Evolutionary conservation across 2,797 vertebrate genomes (phyloP).

Genomic region (Coregonus suidteri): DNA sequence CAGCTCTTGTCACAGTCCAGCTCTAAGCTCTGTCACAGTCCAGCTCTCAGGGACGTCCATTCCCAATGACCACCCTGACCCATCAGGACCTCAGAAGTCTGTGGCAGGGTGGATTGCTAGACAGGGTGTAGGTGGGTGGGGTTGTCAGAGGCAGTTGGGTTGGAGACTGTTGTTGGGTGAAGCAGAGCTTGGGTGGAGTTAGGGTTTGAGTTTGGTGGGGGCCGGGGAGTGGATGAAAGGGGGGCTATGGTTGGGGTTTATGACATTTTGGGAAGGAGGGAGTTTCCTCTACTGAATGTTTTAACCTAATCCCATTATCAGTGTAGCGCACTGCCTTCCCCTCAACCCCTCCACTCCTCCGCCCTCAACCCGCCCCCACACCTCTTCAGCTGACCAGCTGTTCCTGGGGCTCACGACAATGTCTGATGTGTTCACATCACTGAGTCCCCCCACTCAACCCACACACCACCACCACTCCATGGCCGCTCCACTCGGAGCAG

Average conservation of each 20-base stretch:
- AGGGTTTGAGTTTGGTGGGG: slow-evolving; percentile 28
- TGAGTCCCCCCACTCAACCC: slow-evolving; percentile 69
- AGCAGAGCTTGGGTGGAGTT: neutral
- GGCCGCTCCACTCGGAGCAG: slow-evolving; percentile 55
- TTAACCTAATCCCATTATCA: slow-evolving; percentile 89
- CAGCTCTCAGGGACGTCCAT: too few relatives aligned
- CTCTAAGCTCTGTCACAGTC: too few relatives aligned
- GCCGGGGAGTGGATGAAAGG: slow-evolving; percentile 36
- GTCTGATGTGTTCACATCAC: slow-evolving; percentile 92
- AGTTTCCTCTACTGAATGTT: slow-evolving; percentile 72
- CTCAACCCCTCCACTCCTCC: slow-evolving; percentile 72
- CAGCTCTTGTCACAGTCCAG: too few relatives aligned
- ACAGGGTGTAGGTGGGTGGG: neutral
- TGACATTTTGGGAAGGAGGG: slow-evolving; percentile 37
- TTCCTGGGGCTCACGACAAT: slow-evolving; percentile 95
- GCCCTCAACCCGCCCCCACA: slow-evolving; percentile 59
- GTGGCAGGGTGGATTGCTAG: neutral
- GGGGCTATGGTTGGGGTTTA: slow-evolving; percentile 58
- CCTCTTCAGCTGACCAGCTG: slow-evolving; percentile 96
- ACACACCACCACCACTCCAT: slow-evolving; percentile 8
- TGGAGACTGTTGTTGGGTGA: slow-evolving; percentile 18
- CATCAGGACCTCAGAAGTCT: neutral
- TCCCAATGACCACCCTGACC: too few relatives aligned
- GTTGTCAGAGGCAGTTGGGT: neutral
- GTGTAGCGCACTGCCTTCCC: slow-evolving; percentile 79